Percentiles rank a stretch among this genome's conserved stretches.
Conservation (phyloP, 1,140 invertebrate species). For the Caenorhabditis tropicalis region DNA sequence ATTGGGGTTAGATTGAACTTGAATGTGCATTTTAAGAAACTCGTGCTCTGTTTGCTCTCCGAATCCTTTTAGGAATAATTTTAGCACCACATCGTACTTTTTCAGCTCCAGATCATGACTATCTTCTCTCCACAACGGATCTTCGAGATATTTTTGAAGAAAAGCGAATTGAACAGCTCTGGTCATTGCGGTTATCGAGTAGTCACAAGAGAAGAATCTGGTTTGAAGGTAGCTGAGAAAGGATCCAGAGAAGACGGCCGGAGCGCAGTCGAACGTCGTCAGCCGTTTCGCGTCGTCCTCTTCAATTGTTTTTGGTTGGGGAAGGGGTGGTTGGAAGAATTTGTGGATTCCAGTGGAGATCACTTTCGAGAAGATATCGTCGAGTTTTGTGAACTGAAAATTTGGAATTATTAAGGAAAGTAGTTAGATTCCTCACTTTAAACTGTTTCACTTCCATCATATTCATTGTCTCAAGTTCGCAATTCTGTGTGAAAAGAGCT, state of each 20-base stretch:
- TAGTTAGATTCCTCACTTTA: background rate
- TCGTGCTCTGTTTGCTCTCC: background rate
- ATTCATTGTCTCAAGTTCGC: slow-evolving; percentile 11
- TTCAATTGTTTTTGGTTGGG: background rate
- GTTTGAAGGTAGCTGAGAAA: background rate
- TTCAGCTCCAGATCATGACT: background rate
- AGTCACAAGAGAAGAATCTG: background rate
- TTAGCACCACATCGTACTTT: background rate
- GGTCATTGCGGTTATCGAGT: background rate
- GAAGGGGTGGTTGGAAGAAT: background rate
- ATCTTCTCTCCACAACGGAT: background rate
- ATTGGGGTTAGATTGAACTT: background rate
- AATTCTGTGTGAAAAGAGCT: background rate
- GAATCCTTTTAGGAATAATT: background rate
- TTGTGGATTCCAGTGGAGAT: background rate
- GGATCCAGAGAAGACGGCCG: background rate
- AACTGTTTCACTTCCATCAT: slow-evolving; percentile 6
- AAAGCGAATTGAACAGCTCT: slow-evolving; percentile 14
- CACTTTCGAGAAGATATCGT: background rate
- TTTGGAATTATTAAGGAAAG: background rate
- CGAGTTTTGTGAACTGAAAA: slow-evolving; percentile 3
- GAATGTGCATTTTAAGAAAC: background rate
- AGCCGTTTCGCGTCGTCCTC: background rate
- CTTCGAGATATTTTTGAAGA: slow-evolving; percentile 1
- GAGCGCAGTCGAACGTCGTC: background rate